Conservation (phyloP, 2,797 vertebrate species). For the Smutsia temminckii region DNA sequence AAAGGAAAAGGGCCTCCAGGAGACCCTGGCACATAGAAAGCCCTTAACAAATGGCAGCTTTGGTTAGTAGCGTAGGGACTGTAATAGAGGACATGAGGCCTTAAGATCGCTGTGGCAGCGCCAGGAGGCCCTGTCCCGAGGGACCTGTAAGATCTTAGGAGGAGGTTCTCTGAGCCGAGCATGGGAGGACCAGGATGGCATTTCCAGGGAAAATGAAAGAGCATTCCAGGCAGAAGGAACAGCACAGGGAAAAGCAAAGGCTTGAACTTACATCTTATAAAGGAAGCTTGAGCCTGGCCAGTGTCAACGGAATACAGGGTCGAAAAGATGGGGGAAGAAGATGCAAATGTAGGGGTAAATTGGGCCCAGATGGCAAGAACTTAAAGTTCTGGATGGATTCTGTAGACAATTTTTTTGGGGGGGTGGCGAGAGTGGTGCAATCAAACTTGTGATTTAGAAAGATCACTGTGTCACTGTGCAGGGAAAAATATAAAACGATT, state of each 20-base stretch:
- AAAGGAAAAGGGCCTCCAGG: background rate
- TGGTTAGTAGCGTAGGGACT: background rate
- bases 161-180: background rate
- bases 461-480: background rate
- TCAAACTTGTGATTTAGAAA: background rate
- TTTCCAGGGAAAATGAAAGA: background rate
- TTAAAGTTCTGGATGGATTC: background rate
- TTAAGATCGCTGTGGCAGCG: background rate
- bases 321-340: background rate
- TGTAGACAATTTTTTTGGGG: background rate
- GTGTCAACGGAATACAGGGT: background rate
- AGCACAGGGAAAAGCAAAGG: background rate
- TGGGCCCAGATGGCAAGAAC: background rate
- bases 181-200: background rate
- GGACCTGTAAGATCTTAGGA: background rate
- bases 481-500: background rate
- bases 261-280: background rate
- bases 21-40: background rate
- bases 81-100: background rate
- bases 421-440: background rate
- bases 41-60: background rate
- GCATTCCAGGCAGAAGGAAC: background rate
- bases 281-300: background rate
- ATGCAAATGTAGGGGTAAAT: background rate
- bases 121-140: accelerated